A percentile compares a stretch with the other conserved stretches of the same genome.
These are phyloP conservation scores for Copsychus sechellarum DNA, from an alignment of 2,113 vertebrate species.

Conservation along the genomic window DNA sequence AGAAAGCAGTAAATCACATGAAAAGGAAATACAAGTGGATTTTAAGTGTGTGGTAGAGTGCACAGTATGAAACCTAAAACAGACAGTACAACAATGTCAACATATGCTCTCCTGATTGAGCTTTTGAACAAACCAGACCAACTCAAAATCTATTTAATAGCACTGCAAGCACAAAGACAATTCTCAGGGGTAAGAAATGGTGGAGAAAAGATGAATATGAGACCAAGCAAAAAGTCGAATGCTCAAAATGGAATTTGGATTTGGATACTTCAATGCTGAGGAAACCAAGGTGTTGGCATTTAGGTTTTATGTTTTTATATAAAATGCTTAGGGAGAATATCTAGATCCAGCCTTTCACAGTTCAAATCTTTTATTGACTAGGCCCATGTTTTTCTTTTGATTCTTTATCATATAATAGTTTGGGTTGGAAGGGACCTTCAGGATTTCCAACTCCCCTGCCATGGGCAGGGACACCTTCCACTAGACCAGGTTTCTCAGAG, in stretches of 20 bases:
- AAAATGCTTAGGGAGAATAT: not conserved
- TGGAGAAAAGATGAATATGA: not conserved
- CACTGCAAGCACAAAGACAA: not conserved
- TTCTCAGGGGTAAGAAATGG: not conserved
- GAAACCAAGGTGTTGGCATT: not conserved
- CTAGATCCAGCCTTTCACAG: not conserved
- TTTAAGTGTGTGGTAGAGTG: not conserved
- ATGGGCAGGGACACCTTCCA: not conserved
- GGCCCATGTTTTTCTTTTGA: not conserved
- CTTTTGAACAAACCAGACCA: not conserved
- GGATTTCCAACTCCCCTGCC: not conserved
- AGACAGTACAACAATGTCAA: not conserved
- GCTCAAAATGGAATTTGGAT: not conserved
- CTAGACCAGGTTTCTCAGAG: not conserved
- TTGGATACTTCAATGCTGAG: not conserved
- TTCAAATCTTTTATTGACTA: not conserved
- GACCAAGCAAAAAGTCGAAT: not conserved
- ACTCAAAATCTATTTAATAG: slow-evolving; percentile 4
- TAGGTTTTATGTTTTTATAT: not conserved
- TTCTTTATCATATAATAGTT: not conserved
- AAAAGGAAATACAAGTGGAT: not conserved
- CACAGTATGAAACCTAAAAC: not conserved
- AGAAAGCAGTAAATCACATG: not conserved
- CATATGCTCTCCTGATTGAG: not conserved
- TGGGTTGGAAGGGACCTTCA: not conserved